Conservation (phyloP, 2,888 invertebrate species). For the Archips xylosteana region DNA sequence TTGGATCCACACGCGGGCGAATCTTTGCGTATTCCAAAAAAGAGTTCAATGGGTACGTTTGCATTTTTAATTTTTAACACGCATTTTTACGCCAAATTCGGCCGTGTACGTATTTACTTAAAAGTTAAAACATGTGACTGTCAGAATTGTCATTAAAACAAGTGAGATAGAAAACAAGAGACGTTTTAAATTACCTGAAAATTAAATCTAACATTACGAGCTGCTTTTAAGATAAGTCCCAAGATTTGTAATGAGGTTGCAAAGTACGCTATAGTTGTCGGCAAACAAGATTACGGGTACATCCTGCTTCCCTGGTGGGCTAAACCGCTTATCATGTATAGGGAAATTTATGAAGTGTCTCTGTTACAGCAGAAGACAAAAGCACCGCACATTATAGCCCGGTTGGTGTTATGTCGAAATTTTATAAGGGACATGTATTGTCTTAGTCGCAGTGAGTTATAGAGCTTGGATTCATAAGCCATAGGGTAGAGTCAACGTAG, state of each 20-base stretch:
- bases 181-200: not conserved
- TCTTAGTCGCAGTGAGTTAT: not conserved
- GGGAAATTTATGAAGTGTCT: conserved; percentile 73
- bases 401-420: conserved; percentile 27
- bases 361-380: conserved; percentile 62
- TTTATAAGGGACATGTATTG: conserved; percentile 7
- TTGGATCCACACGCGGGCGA: conserved; percentile 34
- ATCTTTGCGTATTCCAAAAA: conserved; percentile 34
- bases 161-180: not conserved
- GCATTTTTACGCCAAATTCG: not conserved
- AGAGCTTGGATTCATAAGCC: not conserved
- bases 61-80: not conserved
- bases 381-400: conserved; percentile 54
- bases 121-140: not conserved
- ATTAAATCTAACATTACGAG: not conserved
- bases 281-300: conserved; percentile 79
- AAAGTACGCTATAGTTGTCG: conserved; percentile 59
- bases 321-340: conserved; percentile 75
- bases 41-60: conserved; percentile 13
- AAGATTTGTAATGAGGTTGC: conserved; percentile 63
- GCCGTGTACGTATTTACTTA: not conserved
- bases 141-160: no score
- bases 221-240: conserved; percentile 45
- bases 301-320: conserved; percentile 83
- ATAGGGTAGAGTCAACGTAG: not conserved